These are phyloP conservation scores for Drosophila putrida DNA, from an alignment of 2,888 invertebrate genomes.

Conservation along the genomic window DNA sequence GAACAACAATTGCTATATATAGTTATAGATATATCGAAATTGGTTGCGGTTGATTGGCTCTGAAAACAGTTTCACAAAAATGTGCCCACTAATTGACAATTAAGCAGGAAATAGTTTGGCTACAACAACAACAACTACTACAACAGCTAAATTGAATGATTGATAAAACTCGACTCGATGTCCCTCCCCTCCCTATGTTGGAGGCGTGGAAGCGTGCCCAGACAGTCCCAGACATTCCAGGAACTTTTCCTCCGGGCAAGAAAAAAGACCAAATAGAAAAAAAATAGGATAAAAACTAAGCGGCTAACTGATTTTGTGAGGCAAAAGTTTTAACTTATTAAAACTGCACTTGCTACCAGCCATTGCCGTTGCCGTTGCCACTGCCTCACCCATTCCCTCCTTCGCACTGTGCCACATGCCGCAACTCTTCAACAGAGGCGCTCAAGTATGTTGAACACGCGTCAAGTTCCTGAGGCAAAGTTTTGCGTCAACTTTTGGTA, in stretches of 20 bases:
- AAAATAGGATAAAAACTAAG: slow-evolving; percentile 55
- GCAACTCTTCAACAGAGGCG: slow-evolving; percentile 59
- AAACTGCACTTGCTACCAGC: slow-evolving; percentile 74
- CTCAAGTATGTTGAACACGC: slow-evolving; percentile 81
- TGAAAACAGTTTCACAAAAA: slow-evolving; percentile 57
- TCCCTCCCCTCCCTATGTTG: slow-evolving; percentile 7
- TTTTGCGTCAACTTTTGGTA: slow-evolving; percentile 76
- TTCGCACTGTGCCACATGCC: slow-evolving; percentile 3
- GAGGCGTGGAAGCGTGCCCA: not conserved
- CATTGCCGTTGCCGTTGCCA: slow-evolving; percentile 12
- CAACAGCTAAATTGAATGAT: slow-evolving; percentile 65
- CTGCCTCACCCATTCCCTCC: too few species aligned
- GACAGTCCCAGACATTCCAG: slow-evolving; percentile 33
- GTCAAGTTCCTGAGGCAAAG: slow-evolving; percentile 78
- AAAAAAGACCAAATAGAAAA: slow-evolving; percentile 8
- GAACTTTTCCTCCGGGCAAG: slow-evolving; percentile 28
- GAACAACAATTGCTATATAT: not conserved
- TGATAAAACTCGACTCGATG: slow-evolving; percentile 68
- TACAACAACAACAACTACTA: slow-evolving; percentile 54
- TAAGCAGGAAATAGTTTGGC: slow-evolving; percentile 74
- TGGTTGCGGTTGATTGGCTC: slow-evolving; percentile 64
- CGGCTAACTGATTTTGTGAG: slow-evolving; percentile 78
- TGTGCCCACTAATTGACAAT: slow-evolving; percentile 77
- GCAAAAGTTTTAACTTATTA: slow-evolving; percentile 79
- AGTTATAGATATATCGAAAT: slow-evolving; percentile 42